These are phyloP conservation scores for Coregonus suidteri DNA, from an alignment of 2,797 vertebrate genomes.

Conservation along the genomic window DNA sequence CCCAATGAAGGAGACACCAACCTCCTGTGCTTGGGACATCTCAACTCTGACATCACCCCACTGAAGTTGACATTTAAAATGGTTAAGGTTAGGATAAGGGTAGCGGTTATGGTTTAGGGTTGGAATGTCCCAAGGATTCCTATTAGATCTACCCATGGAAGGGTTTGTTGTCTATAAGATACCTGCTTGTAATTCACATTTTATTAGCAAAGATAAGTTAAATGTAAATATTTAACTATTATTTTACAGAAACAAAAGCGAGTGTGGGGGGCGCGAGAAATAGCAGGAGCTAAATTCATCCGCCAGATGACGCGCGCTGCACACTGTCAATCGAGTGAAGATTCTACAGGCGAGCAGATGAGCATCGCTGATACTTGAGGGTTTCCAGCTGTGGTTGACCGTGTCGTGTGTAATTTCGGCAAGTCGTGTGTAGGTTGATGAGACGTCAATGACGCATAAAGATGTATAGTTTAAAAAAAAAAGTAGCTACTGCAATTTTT, in stretches of 20 bases:
- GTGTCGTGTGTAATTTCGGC: background rate
- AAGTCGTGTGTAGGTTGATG: background rate
- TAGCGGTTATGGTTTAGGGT: no score
- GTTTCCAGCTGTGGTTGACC: background rate
- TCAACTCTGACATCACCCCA: no score
- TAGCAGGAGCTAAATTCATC: constrained; percentile 10
- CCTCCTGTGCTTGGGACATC: no score
- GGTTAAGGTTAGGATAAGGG: no score
- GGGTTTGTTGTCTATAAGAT: constrained; percentile 18
- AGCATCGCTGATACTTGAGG: background rate
- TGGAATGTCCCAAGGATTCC: no score
- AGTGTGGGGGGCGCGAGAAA: background rate
- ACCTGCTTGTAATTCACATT: constrained; percentile 58
- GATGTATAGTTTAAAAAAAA: background rate
- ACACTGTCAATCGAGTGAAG: constrained; percentile 3
- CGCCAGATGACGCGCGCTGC: constrained; percentile 47
- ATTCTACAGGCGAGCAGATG: background rate
- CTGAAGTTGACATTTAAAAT: no score
- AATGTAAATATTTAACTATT: background rate
- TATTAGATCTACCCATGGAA: background rate
- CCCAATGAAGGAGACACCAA: no score
- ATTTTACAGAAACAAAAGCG: background rate
- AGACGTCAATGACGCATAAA: background rate
- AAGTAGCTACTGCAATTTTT: background rate
- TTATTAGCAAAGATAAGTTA: background rate